Evolutionary conservation across 2,113 vertebrate species (phyloP).

Genomic region (Guaruba guarouba): DNA sequence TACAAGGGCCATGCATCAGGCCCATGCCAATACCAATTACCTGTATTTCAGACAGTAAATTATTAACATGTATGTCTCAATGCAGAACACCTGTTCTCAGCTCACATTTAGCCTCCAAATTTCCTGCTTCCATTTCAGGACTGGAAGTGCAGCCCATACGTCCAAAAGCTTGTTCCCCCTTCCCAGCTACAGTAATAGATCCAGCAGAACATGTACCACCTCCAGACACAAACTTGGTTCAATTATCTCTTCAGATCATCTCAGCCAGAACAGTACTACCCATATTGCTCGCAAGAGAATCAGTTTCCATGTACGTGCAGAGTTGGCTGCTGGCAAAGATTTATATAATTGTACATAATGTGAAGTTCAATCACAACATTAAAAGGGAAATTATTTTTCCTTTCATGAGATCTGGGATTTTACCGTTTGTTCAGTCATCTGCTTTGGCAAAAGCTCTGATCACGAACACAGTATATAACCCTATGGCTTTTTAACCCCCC

Average conservation of each 20-base stretch:
- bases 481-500: neutral
- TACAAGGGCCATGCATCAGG: neutral
- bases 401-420: neutral
- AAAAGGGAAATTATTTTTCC: slow-evolving; percentile 40
- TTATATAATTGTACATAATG: neutral
- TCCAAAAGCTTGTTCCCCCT: neutral
- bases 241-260: neutral
- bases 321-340: neutral
- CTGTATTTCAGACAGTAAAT: neutral
- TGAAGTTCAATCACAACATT: neutral
- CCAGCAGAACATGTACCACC: neutral
- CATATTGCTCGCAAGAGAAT: neutral
- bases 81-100: neutral
- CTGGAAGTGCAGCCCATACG: neutral
- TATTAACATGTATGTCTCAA: neutral
- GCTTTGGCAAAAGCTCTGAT: neutral
- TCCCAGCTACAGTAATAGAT: neutral
- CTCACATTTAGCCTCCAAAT: neutral
- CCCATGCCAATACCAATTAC: neutral
- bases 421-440: neutral
- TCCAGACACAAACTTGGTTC: neutral
- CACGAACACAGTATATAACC: neutral
- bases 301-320: neutral
- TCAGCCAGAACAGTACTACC: neutral
- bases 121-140: neutral